Conservation (phyloP, 2,113 vertebrate genomes). For the Gadus chalcogrammus region DNA sequence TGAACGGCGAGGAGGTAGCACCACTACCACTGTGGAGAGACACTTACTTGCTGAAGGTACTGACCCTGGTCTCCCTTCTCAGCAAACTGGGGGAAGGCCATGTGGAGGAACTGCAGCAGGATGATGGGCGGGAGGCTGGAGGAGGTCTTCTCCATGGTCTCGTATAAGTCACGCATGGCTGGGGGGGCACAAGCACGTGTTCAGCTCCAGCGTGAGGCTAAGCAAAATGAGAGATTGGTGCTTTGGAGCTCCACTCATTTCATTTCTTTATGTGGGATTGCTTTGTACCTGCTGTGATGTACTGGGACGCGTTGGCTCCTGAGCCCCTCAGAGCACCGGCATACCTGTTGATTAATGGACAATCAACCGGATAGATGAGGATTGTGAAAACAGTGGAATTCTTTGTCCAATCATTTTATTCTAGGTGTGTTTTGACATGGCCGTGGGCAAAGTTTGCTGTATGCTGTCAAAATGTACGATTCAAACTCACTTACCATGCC, state of each 20-base stretch:
- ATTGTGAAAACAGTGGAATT: no score
- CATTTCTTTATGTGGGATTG: background rate
- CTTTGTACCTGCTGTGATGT: constrained; percentile 94
- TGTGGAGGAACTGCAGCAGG: constrained; percentile 96
- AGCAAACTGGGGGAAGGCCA: constrained; percentile 99
- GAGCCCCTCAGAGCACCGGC: constrained; percentile 93
- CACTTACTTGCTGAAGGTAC: constrained; percentile 93
- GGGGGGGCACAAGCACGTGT: constrained; percentile 39
- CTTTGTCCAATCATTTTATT: background rate
- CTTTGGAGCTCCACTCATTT: no score
- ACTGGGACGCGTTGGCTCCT: constrained; percentile 91
- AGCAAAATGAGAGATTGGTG: background rate
- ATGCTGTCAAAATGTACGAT: background rate
- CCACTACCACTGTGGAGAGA: background rate
- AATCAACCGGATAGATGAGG: no score
- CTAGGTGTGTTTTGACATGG: background rate
- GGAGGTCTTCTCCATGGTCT: constrained; percentile 99
- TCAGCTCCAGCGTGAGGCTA: background rate
- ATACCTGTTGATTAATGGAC: constrained; percentile 69
- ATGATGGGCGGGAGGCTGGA: constrained; percentile 98
- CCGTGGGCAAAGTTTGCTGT: no score
- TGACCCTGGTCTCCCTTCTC: constrained; percentile 98
- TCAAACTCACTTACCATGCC: background rate
- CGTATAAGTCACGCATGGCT: constrained; percentile 97
- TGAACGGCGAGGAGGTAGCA: no score